A percentile compares a stretch with the other conserved stretches of the same genome.
These are phyloP conservation scores for Penaeus indicus DNA, from an alignment of 1,140 invertebrate genomes.

Conservation along the genomic window DNA sequence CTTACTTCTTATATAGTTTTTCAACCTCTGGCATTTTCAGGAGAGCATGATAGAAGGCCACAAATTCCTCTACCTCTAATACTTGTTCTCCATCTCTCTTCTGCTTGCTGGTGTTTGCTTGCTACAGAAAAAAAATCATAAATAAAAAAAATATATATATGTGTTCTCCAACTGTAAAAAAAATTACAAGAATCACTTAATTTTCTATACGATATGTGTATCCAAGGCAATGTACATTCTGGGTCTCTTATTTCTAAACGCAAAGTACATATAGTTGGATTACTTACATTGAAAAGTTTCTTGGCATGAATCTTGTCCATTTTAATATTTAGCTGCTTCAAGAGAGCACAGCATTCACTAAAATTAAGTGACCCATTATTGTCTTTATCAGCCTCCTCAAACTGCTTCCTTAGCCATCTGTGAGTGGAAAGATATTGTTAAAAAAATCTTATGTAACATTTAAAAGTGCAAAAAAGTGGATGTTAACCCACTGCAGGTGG, in stretches of 20 bases:
- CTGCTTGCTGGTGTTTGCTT: constrained; percentile 72
- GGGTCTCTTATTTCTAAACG: not conserved
- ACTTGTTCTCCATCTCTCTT: constrained; percentile 71
- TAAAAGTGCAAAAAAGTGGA: too few relatives aligned
- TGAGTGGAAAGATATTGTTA: constrained; percentile 3
- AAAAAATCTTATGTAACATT: too few relatives aligned
- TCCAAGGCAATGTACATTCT: not conserved
- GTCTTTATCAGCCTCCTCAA: constrained; percentile 72
- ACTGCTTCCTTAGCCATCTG: constrained; percentile 72
- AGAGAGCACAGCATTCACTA: constrained; percentile 70
- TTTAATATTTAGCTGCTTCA: constrained; percentile 72
- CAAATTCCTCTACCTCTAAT: constrained; percentile 75
- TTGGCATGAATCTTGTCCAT: constrained; percentile 70
- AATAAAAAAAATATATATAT: not conserved
- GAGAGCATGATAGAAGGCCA: constrained; percentile 74
- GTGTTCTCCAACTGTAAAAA: not conserved
- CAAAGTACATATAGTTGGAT: not conserved
- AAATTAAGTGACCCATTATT: constrained; percentile 71
- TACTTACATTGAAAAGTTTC: constrained; percentile 70
- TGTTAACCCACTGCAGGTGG: too few relatives aligned
- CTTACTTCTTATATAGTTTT: constrained; percentile 73
- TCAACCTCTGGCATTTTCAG: constrained; percentile 73
- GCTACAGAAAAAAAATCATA: constrained; percentile 68
- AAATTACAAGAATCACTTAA: too few relatives aligned
- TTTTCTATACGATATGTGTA: too few relatives aligned